Evolutionary conservation across 1,140 invertebrate species (phyloP).

Genomic region (Idris sp.): DNA sequence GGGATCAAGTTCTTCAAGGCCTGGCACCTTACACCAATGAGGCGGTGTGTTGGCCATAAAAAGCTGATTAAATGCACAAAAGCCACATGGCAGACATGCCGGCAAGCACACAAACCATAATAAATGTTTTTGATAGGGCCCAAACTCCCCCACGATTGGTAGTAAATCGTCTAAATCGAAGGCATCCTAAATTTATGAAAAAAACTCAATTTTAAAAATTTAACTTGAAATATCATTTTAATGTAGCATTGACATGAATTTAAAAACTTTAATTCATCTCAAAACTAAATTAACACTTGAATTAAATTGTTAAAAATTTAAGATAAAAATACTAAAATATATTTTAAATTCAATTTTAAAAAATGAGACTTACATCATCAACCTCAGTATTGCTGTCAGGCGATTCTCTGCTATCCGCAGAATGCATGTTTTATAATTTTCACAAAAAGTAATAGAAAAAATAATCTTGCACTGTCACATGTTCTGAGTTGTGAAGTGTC

Average conservation of each 20-base stretch:
- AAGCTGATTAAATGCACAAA: slow-evolving; percentile 93
- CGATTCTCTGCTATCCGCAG: slow-evolving; percentile 61
- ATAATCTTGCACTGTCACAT: slow-evolving; percentile 48
- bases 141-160: slow-evolving; percentile 91
- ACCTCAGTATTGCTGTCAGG: slow-evolving; percentile 21
- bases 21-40: slow-evolving; percentile 88
- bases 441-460: background rate
- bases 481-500: slow-evolving; percentile 15
- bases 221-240: no score
- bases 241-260: no score
- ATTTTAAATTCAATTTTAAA: no score
- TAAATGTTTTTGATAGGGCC: slow-evolving; percentile 90
- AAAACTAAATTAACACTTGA: no score
- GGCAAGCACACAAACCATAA: slow-evolving; percentile 92
- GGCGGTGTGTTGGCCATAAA: slow-evolving; percentile 90
- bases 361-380: slow-evolving; percentile 63
- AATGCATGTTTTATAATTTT: slow-evolving; percentile 58
- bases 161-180: slow-evolving; percentile 90
- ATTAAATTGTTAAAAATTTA: no score
- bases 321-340: no score
- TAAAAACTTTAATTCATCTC: no score
- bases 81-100: slow-evolving; percentile 91
- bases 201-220: no score
- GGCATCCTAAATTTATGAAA: no score
- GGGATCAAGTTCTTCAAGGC: slow-evolving; percentile 78